Base-by-base conservation (phyloP, 2,113 vertebrate species). In the Opisthocomus hoazin region DNA sequence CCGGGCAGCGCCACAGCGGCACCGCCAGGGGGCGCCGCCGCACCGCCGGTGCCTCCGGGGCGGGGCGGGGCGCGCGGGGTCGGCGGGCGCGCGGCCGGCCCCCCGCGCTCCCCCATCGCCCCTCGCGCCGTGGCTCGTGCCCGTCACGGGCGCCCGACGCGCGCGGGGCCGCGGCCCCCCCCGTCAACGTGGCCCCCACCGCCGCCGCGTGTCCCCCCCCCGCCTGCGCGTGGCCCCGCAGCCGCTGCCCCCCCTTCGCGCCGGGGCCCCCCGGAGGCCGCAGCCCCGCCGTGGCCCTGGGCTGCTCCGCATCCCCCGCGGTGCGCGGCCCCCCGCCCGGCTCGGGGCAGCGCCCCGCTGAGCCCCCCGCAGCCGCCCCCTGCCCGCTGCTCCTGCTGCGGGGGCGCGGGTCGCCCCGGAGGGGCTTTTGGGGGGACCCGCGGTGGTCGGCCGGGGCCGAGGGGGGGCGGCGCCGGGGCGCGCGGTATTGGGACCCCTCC, bases 21-120 rank as follows among this genome's bases (percentile, higher is more conserved):
- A 50, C 82, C 94, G 73, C 87, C 87, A 93, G 87, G 46, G 68
- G 61, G 45, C 78, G 68, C 94, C 80, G 83, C 78, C 34, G 87
- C 68, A 70, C 51, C 27, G 87, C 57, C 91, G 45, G 87, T 93
- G 46, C 36, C 63, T 15, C 27, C 58, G 43, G 70, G 53, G 64
- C 21, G 26, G 46, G 32, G 68, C 24, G 30, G 71, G 68, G 10
- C 21, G 11, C 6, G 6, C 64, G 43, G 29, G 24, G 11, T 12
- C 34, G 23, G 36, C 37, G 18, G 60, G 37, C 11, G 37, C 60
- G 19, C 56, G 32, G 60, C 24, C 61, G 64, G 26, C 13, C 30
- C 45, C 22, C 22, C 11, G 20, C 8, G 6, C 7, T 45, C 11
- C 5, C 41, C 5, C 11, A 4, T 26, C 11, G 46, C 37, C 46